A percentile compares a stretch with the other conserved stretches of the same genome.
These are phyloP conservation scores for Mya arenaria DNA, from an alignment of 1,140 invertebrate genomes.

Conservation along the genomic window DNA sequence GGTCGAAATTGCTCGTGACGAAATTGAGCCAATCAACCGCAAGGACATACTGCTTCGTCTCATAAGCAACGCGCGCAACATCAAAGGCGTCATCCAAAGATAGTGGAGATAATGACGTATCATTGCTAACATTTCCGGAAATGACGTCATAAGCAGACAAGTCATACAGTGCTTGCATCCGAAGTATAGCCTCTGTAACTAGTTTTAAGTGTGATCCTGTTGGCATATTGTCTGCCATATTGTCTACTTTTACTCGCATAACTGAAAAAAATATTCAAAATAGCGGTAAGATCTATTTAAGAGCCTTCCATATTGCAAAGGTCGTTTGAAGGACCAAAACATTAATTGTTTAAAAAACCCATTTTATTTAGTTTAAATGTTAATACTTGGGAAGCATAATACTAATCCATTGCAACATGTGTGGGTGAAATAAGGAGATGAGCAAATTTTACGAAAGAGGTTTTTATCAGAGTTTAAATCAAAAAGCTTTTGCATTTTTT, in stretches of 20 bases:
- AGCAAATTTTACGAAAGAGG: too few relatives aligned
- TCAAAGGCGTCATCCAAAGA: slow-evolving; percentile 47
- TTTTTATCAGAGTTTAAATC: too few relatives aligned
- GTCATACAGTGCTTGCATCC: slow-evolving; percentile 26
- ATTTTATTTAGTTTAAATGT: too few relatives aligned
- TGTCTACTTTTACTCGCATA: slow-evolving; percentile 40
- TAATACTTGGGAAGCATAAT: too few relatives aligned
- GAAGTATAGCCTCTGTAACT: neutral
- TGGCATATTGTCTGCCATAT: slow-evolving; percentile 46
- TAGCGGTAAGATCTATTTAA: too few relatives aligned
- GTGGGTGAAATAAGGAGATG: too few relatives aligned
- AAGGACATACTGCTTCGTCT: neutral
- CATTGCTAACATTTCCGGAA: neutral
- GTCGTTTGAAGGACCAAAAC: too few relatives aligned
- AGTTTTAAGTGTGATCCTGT: slow-evolving; percentile 4
- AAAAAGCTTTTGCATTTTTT: too few relatives aligned
- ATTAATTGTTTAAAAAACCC: too few relatives aligned
- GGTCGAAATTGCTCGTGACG: neutral
- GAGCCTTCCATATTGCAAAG: too few relatives aligned
- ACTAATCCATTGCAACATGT: too few relatives aligned
- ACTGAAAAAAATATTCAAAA: slow-evolving; percentile 18
- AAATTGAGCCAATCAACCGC: slow-evolving; percentile 34
- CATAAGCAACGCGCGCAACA: slow-evolving; percentile 28
- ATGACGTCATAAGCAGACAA: slow-evolving; percentile 29
- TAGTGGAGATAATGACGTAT: neutral